These are phyloP conservation scores for Folsomia manolachei DNA, from an alignment of 2,888 invertebrate genomes.

Conservation along the genomic window DNA sequence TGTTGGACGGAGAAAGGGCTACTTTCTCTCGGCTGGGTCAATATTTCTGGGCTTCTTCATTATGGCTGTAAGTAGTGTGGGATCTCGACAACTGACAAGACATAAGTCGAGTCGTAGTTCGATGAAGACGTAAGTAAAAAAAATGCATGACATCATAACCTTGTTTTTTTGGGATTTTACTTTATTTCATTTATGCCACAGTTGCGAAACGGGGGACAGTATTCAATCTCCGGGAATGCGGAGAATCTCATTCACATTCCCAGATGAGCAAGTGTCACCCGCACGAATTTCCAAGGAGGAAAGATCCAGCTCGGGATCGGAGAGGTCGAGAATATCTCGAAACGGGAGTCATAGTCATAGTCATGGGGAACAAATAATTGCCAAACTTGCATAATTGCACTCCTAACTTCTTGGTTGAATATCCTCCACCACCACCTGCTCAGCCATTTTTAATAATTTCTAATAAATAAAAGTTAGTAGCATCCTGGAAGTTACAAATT, in stretches of 20 bases:
- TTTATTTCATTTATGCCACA: slow-evolving; percentile 13
- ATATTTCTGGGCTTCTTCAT: slow-evolving; percentile 34
- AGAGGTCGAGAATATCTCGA: not conserved
- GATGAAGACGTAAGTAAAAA: slow-evolving; percentile 41
- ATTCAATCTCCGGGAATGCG: slow-evolving; percentile 38
- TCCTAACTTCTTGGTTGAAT: too few species aligned
- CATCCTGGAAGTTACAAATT: too few species aligned
- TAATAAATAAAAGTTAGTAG: too few species aligned
- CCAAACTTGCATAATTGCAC: too few species aligned
- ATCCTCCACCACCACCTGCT: too few species aligned
- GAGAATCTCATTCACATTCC: slow-evolving; percentile 43
- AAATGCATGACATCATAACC: not conserved
- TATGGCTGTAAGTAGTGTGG: slow-evolving; percentile 32
- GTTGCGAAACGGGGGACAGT: slow-evolving; percentile 43
- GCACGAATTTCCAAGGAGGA: slow-evolving; percentile 31
- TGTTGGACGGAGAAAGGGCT: slow-evolving; percentile 32
- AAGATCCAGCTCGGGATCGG: slow-evolving; percentile 9
- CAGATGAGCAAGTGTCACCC: slow-evolving; percentile 41
- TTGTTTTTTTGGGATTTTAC: too few species aligned
- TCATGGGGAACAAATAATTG: slow-evolving; percentile 13
- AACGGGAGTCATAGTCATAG: slow-evolving; percentile 3
- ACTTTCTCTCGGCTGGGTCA: slow-evolving; percentile 32
- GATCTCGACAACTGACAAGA: slow-evolving; percentile 32
- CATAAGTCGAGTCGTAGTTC: slow-evolving; percentile 40
- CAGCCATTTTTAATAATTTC: too few species aligned